These are phyloP conservation scores for Lepisosteus osseus DNA, from an alignment of 2,113 vertebrate species.

Conservation along the genomic window DNA sequence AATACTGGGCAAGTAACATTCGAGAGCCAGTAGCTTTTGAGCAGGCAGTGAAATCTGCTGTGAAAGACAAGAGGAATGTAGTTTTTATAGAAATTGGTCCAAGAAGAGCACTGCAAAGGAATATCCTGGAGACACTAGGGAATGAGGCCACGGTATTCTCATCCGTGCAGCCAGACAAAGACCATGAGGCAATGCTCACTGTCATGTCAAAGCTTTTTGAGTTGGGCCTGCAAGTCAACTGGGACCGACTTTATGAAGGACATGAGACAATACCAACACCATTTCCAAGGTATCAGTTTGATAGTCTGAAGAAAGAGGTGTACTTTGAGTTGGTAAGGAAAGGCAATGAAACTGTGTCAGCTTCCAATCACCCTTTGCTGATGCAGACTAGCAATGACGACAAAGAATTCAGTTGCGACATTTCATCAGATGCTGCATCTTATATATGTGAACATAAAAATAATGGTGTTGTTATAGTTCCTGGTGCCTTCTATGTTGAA, in stretches of 20 bases:
- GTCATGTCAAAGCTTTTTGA: conserved; percentile 71
- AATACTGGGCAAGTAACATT: conserved; percentile 78
- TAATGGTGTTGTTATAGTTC: conserved; percentile 65
- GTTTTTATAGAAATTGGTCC: conserved; percentile 83
- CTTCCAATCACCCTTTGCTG: conserved; percentile 52
- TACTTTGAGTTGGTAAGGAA: conserved; percentile 57
- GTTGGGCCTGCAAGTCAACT: conserved; percentile 66
- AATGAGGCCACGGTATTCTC: conserved; percentile 56
- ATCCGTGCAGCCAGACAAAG: conserved; percentile 61
- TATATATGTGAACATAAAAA: conserved; percentile 78
- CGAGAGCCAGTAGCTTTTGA: conserved; percentile 75
- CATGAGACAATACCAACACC: conserved; percentile 59
- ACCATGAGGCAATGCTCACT: conserved; percentile 57
- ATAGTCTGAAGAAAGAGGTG: conserved; percentile 56
- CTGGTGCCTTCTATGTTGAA: conserved; percentile 73
- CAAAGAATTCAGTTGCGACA: conserved; percentile 52
- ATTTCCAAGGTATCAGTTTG: conserved; percentile 77
- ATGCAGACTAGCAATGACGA: conserved; percentile 35
- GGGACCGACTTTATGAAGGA: conserved; percentile 67
- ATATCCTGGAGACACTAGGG: conserved; percentile 75
- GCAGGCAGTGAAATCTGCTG: conserved; percentile 53
- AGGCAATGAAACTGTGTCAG: conserved; percentile 25
- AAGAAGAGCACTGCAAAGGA: conserved; percentile 65
- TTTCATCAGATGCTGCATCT: conserved; percentile 45
- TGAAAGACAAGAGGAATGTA: conserved; percentile 47